phyloP scores from a whole-genome alignment of 2,797 vertebrate genomes.

The Odontamblyopus lacepedii region DNA sequence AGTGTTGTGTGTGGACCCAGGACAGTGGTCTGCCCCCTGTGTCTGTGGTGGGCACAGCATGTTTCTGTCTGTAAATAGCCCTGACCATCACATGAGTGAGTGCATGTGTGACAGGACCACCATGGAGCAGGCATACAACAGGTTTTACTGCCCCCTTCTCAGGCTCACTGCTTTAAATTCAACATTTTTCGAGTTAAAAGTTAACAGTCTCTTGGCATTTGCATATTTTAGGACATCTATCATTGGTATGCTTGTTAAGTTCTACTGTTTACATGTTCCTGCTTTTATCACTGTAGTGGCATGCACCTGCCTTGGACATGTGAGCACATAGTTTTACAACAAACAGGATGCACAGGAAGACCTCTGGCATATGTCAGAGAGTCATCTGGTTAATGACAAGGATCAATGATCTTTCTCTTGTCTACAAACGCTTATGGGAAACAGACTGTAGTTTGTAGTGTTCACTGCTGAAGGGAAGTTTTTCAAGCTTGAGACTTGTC shows the following conservation, averaged over 20 bases:
- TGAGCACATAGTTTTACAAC: constrained; percentile 30
- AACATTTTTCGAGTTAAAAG: constrained; percentile 37
- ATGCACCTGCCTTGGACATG: constrained; percentile 44
- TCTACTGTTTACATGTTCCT: constrained; percentile 47
- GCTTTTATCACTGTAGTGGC: constrained; percentile 20
- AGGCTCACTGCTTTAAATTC: constrained; percentile 11
- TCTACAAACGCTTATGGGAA: not conserved
- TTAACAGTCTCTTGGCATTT: constrained; percentile 30
- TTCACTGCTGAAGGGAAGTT: not conserved
- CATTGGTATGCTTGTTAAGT: constrained; percentile 23
- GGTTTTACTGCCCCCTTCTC: constrained; percentile 19
- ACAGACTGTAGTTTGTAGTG: not conserved
- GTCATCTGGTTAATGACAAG: no score
- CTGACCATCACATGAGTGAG: constrained; percentile 38
- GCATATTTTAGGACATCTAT: constrained; percentile 31
- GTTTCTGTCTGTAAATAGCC: constrained; percentile 69
- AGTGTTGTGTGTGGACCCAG: not conserved
- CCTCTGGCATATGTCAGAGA: not conserved
- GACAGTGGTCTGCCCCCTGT: constrained; percentile 5
- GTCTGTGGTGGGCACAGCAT: constrained; percentile 29
- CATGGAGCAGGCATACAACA: constrained; percentile 47
- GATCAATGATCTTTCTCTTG: no score
- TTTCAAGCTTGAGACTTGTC: not conserved
- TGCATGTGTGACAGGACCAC: constrained; percentile 50
- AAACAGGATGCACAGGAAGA: not conserved